phyloP scores from a whole-genome alignment of 2,113 vertebrate species.

The Nothoprocta pentlandii region DNA sequence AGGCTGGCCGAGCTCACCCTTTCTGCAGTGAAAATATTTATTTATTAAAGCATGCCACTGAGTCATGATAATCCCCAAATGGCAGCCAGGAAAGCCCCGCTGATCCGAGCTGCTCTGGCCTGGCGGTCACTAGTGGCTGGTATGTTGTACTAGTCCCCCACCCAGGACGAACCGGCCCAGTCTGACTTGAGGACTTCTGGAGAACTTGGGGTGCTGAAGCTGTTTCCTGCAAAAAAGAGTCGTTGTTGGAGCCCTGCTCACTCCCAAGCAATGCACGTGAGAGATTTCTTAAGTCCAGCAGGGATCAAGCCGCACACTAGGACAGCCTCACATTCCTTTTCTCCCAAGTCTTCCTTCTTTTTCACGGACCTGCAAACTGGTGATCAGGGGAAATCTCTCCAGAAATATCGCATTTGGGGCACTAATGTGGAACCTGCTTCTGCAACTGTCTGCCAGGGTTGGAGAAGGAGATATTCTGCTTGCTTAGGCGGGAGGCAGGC shows the following conservation, averaged over 20 bases:
- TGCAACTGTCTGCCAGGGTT: background rate
- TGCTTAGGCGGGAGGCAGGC: background rate
- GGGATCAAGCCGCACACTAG: background rate
- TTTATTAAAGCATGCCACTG: background rate
- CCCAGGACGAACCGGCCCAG: background rate
- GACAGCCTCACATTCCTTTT: background rate
- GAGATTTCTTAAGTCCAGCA: background rate
- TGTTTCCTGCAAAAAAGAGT: background rate
- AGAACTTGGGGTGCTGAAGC: background rate
- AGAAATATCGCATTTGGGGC: background rate
- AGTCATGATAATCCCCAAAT: background rate
- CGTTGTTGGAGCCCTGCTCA: background rate
- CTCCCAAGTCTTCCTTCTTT: background rate
- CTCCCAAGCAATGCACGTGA: background rate
- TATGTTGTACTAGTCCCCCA: background rate
- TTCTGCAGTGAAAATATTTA: background rate
- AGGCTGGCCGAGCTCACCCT: fast-evolving
- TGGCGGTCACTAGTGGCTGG: fast-evolving
- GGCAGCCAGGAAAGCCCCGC: background rate
- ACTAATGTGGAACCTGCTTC: background rate
- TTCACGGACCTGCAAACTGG: background rate
- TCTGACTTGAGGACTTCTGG: background rate
- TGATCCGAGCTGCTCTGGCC: background rate
- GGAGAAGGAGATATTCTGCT: background rate
- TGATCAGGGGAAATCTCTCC: background rate